Conservation (phyloP, 1,140 invertebrate genomes). For the Micrasema longulum region DNA sequence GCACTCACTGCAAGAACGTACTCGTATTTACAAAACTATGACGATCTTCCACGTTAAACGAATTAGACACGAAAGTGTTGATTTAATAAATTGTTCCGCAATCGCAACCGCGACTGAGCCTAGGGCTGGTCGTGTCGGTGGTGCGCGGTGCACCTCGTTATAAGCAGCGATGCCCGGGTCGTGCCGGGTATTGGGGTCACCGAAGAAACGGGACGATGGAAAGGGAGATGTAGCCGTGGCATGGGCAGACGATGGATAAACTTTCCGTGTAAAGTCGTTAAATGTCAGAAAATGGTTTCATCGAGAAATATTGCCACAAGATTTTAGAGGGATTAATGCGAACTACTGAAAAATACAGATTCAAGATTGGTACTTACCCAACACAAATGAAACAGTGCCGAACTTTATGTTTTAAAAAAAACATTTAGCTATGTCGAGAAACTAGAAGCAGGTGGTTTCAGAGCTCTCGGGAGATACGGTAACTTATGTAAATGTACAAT, state of each 20-base stretch:
- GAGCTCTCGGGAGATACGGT: too few relatives aligned
- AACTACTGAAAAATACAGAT: too few relatives aligned
- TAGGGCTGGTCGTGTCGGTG: slow-evolving; percentile 24
- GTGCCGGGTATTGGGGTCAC: slow-evolving; percentile 40
- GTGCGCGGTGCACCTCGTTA: too few relatives aligned
- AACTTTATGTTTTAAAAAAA: too few relatives aligned
- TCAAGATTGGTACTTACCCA: too few relatives aligned
- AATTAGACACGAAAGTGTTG: neutral
- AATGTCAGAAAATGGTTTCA: neutral
- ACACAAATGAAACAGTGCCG: too few relatives aligned
- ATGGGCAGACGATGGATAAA: neutral
- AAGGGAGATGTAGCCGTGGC: slow-evolving; percentile 29
- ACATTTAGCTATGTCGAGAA: too few relatives aligned
- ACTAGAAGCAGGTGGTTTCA: too few relatives aligned
- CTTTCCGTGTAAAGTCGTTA: neutral
- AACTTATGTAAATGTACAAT: too few relatives aligned
- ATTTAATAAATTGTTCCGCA: slow-evolving; percentile 29
- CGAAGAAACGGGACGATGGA: slow-evolving; percentile 35
- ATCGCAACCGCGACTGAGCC: slow-evolving; percentile 30
- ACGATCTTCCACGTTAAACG: too few relatives aligned
- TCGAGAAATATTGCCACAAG: neutral
- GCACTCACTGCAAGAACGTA: too few relatives aligned
- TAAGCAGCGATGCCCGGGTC: slow-evolving; percentile 20
- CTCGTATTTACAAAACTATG: too few relatives aligned
- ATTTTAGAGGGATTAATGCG: neutral